phyloP scores from a whole-genome alignment of 2,797 vertebrate genomes.

The Lacerta bilineata region DNA sequence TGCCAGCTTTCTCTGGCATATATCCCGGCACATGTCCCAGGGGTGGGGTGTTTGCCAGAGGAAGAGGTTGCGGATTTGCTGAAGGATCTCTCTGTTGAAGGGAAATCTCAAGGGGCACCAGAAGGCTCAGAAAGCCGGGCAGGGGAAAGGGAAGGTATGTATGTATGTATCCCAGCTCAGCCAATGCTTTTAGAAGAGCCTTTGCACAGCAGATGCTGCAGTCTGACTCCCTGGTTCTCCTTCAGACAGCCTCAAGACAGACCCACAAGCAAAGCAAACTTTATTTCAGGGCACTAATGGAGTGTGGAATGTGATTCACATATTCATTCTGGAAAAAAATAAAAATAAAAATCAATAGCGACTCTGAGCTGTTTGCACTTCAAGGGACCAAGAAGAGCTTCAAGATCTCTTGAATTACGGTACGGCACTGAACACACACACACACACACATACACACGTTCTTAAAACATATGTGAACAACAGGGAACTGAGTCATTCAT shows the following conservation, averaged over 20 bases:
- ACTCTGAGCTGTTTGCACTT: not conserved
- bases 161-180: not conserved
- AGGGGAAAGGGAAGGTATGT: not conserved
- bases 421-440: not conserved
- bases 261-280: not conserved
- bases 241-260: not conserved
- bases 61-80: conserved; percentile 39
- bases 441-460: not conserved
- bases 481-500: not conserved
- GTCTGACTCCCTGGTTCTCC: not conserved
- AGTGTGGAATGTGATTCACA: not conserved
- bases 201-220: not conserved
- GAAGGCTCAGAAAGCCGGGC: not conserved
- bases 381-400: not conserved
- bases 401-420: not conserved
- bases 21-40: conserved; percentile 50
- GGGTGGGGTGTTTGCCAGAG: conserved; percentile 35
- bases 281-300: not conserved
- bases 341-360: not conserved
- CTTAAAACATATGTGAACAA: not conserved
- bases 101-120: conserved; percentile 6
- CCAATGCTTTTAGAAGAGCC: not conserved
- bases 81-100: conserved; percentile 18
- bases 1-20: conserved; percentile 59
- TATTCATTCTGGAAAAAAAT: no score